phyloP scores from a whole-genome alignment of 2,888 invertebrate genomes.

The Caenorhabditis imperialis region DNA sequence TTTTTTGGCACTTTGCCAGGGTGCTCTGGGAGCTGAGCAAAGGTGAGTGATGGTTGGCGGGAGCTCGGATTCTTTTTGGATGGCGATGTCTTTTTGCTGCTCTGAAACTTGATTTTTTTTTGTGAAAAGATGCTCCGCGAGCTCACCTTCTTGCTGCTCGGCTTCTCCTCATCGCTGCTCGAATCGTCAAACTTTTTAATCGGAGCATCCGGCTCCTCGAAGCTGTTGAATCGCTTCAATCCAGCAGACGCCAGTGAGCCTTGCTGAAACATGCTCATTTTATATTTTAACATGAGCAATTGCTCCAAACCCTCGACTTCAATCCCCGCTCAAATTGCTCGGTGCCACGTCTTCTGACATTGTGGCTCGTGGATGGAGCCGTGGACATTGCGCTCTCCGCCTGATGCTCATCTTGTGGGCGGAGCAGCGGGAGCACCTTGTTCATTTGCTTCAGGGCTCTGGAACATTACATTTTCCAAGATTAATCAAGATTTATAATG shows the following conservation, averaged over 20 bases:
- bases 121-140: neutral
- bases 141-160: constrained; percentile 27
- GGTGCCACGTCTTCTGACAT: constrained; percentile 25
- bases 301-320: constrained; percentile 25
- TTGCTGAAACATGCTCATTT: constrained; percentile 41
- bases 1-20: constrained; percentile 17
- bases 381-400: constrained; percentile 33
- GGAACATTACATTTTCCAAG: neutral
- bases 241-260: constrained; percentile 20
- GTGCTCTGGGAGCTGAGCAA: constrained; percentile 21
- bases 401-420: constrained; percentile 22
- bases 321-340: constrained; percentile 20
- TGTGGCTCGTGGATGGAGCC: constrained; percentile 36
- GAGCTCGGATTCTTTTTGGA: constrained; percentile 17
- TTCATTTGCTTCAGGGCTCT: constrained; percentile 58
- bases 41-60: constrained; percentile 29
- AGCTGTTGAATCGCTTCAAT: constrained; percentile 38
- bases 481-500: neutral
- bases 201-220: constrained; percentile 49
- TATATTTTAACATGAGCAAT: neutral
- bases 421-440: constrained; percentile 41
- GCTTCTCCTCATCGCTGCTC: constrained; percentile 54
- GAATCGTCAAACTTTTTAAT: constrained; percentile 59
- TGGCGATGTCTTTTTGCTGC: constrained; percentile 41
- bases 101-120: constrained; percentile 5